Evolutionary conservation across 2,888 invertebrate species (phyloP), one percentile per base, ranked within the genome.

Genomic region (Oligia latruncula): DNA sequence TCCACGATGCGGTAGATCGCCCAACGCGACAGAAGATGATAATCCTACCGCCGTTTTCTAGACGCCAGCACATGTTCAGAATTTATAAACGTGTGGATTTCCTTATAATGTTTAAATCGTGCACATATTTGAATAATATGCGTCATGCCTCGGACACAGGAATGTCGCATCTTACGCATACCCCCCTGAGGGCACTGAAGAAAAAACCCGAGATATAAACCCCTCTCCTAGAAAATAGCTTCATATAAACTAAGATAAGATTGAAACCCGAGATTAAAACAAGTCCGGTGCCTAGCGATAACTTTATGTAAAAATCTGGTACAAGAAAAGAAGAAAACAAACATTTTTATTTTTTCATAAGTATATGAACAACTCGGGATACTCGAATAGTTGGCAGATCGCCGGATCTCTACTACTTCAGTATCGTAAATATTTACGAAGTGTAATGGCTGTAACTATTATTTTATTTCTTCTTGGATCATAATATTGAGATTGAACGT

Each of bases 351-450:
- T 81, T 81, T 60, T 60, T 74, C 83, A 60, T 74, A 77, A 71
- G 80, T 74, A 78, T 29, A 29, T 29, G 29, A 84, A 82, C 79
- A 81, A 77, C 64, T 77, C 77, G 49, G 78, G 52, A 72, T 75
- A 68, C 40, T 83, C 49, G 43, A 71, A 74, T 70, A 77, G 73
- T 87, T 90, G 89, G 90, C 89, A 90, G 49, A 74, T 71, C 70
- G 89, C 90, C 90, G 79, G 77, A 79, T 78, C 79, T 83, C 71
- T 71, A 82, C 76, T 71, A 80, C 72, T 74, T 77, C 78, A 72
- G 60, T 79, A 77, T 74, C 83, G 83, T 89, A 85, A 89, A 90
- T 86, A 84, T 89, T 87, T 90, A 88, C 78, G 29, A 70, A 75
- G 67, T 73, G 64, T 60, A 29, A 80, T 74, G 71, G 80, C 65